Evolutionary conservation across 2,797 vertebrate species (phyloP).

Genomic region (Meda fulgida): DNA sequence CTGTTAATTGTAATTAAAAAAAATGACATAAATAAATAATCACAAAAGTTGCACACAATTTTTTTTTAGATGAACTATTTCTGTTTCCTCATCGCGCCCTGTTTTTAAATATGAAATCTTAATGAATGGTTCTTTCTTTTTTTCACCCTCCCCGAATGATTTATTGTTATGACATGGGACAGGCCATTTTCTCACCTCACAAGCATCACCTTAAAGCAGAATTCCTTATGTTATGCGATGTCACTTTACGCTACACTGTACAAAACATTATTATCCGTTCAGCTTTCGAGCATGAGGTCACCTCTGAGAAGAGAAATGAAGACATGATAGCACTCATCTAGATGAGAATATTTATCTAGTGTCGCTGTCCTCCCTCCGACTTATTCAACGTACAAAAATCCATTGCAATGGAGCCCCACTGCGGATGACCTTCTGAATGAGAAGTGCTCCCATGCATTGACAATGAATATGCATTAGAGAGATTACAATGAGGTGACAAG

Average conservation of each 20-base stretch:
- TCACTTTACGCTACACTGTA: conserved; percentile 25
- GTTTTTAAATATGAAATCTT: background rate
- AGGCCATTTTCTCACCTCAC: conserved; percentile 23
- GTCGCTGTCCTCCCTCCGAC: conserved; percentile 51
- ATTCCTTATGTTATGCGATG: conserved; percentile 32
- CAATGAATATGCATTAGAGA: conserved; percentile 76
- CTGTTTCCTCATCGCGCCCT: background rate
- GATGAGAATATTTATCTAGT: conserved; percentile 56
- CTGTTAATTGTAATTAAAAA: too few species aligned
- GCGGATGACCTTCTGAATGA: conserved; percentile 70
- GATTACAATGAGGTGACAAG: conserved; percentile 76
- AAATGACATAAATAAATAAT: too few species aligned
- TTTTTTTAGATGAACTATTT: background rate
- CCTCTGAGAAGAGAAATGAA: conserved; percentile 42
- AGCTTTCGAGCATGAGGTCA: conserved; percentile 14
- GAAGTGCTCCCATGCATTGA: conserved; percentile 70
- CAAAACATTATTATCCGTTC: conserved; percentile 19
- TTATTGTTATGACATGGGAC: conserved; percentile 5
- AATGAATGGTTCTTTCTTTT: background rate
- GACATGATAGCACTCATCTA: conserved; percentile 45
- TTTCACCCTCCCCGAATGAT: background rate
- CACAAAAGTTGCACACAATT: too few species aligned
- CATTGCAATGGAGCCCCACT: conserved; percentile 64
- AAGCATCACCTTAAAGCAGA: background rate
- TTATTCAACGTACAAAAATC: conserved; percentile 42